Evolutionary conservation across 2,888 invertebrate genomes (phyloP).

Genomic region (Xestia ashworthii): DNA sequence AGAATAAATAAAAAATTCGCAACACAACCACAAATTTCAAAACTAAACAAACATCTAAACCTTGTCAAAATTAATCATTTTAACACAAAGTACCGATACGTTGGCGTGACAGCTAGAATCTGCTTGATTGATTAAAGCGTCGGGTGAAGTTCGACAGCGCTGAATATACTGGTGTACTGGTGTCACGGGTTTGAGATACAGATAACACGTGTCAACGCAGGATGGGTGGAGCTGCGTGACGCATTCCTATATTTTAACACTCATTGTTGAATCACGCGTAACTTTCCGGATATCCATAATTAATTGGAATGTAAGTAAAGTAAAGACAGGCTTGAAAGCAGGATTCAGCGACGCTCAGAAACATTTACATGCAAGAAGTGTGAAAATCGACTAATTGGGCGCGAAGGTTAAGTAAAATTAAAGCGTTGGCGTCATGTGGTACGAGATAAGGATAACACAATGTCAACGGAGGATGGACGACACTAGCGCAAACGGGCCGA

Average conservation of each 20-base stretch:
- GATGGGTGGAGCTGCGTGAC: conserved; percentile 19
- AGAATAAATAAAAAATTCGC: background rate
- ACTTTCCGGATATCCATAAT: background rate
- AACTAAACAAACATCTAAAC: conserved; percentile 42
- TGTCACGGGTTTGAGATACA: conserved; percentile 58
- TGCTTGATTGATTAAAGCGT: conserved; percentile 62
- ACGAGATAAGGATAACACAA: too few species aligned
- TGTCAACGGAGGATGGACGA: too few species aligned
- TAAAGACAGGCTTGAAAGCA: too few species aligned
- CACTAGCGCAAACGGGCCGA: background rate
- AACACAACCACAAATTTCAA: conserved; percentile 19
- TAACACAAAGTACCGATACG: conserved; percentile 63
- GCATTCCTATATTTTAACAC: conserved; percentile 13
- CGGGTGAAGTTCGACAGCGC: conserved; percentile 57
- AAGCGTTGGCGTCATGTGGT: too few species aligned
- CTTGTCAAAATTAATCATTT: conserved; percentile 64
- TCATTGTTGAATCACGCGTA: background rate
- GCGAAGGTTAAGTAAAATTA: too few species aligned
- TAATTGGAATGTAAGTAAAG: too few species aligned
- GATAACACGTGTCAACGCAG: conserved; percentile 50
- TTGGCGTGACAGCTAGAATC: conserved; percentile 63
- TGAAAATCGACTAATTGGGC: too few species aligned
- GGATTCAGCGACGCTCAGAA: too few species aligned
- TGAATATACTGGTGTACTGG: conserved; percentile 56
- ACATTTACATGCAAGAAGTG: too few species aligned